A percentile compares a stretch with the other conserved stretches of the same genome.
These are phyloP conservation scores for Pachyuromys duprasi DNA, from an alignment of 2,797 vertebrate genomes.

Conservation along the genomic window DNA sequence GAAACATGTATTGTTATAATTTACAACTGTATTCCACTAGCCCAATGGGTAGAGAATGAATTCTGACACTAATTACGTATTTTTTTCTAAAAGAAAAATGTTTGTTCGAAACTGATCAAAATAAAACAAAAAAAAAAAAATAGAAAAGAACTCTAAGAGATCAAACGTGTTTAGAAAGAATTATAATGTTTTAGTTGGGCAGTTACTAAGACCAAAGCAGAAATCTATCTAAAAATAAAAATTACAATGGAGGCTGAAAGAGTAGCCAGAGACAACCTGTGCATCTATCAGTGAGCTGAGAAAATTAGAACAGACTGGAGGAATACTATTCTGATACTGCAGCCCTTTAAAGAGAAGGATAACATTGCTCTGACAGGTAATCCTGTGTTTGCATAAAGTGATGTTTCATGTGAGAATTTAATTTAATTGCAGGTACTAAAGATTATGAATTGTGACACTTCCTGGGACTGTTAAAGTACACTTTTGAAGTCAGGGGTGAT, in stretches of 20 bases:
- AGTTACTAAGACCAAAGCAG: background rate
- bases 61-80: background rate
- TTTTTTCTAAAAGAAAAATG: background rate
- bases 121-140: background rate
- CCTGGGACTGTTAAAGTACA: background rate
- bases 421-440: background rate
- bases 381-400: background rate
- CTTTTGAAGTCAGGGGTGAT: too few species aligned
- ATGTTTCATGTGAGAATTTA: slow-evolving; percentile 6
- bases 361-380: background rate
- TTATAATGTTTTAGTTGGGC: background rate
- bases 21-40: background rate
- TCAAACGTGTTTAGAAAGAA: background rate
- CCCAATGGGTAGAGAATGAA: background rate
- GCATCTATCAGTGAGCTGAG: background rate
- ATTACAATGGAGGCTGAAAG: background rate
- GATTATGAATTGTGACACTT: background rate
- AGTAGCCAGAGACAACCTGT: background rate
- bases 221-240: slow-evolving; percentile 3
- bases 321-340: background rate
- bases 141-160: background rate
- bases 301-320: background rate
- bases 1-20: background rate
- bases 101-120: background rate
- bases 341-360: background rate